These are phyloP conservation scores for Apteryx owenii DNA, from an alignment of 2,113 vertebrate genomes.

Conservation along the genomic window DNA sequence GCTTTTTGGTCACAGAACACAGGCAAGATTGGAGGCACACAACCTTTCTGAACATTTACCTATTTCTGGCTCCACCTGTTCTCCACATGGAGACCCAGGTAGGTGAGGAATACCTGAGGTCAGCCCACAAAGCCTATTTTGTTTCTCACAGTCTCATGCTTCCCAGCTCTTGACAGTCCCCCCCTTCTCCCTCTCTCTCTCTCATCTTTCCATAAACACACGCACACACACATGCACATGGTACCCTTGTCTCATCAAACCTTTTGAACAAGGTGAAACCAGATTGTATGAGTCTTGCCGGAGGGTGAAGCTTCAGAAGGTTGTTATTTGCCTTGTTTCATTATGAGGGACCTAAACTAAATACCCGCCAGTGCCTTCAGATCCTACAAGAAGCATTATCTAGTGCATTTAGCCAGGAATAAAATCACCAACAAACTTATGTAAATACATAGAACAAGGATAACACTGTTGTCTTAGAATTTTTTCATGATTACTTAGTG, in stretches of 20 bases:
- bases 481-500: neutral
- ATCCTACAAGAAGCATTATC: neutral
- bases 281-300: neutral
- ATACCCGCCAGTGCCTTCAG: neutral
- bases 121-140: slow-evolving; percentile 1
- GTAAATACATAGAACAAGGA: neutral
- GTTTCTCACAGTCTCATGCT: neutral
- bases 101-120: neutral
- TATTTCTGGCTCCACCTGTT: neutral
- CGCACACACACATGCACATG: neutral
- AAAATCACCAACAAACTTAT: neutral
- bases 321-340: neutral
- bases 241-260: neutral
- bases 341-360: neutral
- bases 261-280: neutral
- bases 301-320: slow-evolving; percentile 8
- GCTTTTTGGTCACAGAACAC: neutral
- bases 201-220: neutral
- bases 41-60: accelerated
- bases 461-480: neutral
- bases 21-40: neutral
- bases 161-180: neutral
- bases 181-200: neutral
- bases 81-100: neutral
- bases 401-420: neutral